Percentiles rank a stretch among this genome's conserved stretches.
These are phyloP conservation scores for Camelus bactrianus DNA, from an alignment of 2,113 vertebrate species.

Conservation along the genomic window DNA sequence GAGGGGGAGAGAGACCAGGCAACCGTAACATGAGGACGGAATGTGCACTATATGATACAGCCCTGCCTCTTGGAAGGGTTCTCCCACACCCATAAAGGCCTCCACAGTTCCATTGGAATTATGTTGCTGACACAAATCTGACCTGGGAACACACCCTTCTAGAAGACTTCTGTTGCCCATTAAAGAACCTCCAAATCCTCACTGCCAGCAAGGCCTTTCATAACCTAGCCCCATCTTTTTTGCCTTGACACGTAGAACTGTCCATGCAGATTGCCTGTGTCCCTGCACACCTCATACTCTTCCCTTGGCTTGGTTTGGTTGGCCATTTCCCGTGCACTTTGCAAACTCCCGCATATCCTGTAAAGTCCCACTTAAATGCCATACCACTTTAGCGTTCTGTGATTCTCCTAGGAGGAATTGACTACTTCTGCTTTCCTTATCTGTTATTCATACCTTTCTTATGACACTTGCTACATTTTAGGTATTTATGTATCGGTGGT, in stretches of 20 bases:
- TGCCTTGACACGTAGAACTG: background rate
- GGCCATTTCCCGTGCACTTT: background rate
- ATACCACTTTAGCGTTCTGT: background rate
- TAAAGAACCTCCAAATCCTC: background rate
- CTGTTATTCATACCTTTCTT: background rate
- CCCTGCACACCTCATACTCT: background rate
- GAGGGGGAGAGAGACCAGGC: background rate
- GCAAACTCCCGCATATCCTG: background rate
- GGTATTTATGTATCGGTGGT: background rate
- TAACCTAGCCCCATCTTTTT: background rate
- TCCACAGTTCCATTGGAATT: background rate
- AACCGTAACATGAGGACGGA: background rate
- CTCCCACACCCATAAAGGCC: background rate
- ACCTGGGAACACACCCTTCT: background rate
- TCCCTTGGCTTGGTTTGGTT: background rate
- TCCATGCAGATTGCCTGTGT: background rate
- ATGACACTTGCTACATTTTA: background rate
- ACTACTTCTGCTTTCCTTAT: background rate
- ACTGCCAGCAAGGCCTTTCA: background rate
- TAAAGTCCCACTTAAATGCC: background rate
- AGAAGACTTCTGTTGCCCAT: background rate
- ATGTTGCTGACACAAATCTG: background rate
- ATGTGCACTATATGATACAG: fast-evolving
- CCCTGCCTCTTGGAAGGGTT: no score
- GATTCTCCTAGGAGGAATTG: background rate